phyloP scores from a whole-genome alignment of 2,888 invertebrate species.

The Caenorhabditis macrosperma region DNA sequence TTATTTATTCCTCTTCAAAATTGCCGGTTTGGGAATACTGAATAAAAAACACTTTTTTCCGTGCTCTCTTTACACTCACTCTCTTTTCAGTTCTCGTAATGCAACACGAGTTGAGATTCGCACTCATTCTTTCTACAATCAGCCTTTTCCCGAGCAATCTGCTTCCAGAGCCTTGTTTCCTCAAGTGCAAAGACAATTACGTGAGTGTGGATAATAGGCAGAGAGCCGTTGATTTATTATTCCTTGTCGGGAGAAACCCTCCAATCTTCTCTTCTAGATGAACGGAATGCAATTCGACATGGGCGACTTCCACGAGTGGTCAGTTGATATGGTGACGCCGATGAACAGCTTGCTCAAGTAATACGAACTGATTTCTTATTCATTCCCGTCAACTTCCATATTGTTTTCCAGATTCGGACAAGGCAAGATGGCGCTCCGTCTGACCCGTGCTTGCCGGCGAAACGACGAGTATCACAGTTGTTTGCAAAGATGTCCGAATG shows the following conservation, averaged over 20 bases:
- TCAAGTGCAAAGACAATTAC: slow-evolving; percentile 76
- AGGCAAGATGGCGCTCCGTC: slow-evolving; percentile 46
- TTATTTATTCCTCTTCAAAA: slow-evolving; percentile 11
- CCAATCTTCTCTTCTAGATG: slow-evolving; percentile 64
- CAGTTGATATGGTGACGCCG: slow-evolving; percentile 73
- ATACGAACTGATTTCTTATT: slow-evolving; percentile 2
- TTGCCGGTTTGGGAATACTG: slow-evolving; percentile 4
- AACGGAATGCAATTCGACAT: slow-evolving; percentile 73
- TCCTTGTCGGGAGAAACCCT: background rate
- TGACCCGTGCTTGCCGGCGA: slow-evolving; percentile 62
- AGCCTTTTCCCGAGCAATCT: slow-evolving; percentile 14
- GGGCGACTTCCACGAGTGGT: slow-evolving; percentile 70
- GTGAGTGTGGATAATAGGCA: slow-evolving; percentile 57
- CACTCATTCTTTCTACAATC: slow-evolving; percentile 23
- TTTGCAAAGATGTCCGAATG: slow-evolving; percentile 65
- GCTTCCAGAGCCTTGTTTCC: slow-evolving; percentile 69
- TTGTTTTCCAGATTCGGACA: slow-evolving; percentile 45
- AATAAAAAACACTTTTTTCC: slow-evolving; percentile 1
- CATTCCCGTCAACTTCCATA: slow-evolving; percentile 5
- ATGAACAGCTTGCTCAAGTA: slow-evolving; percentile 69
- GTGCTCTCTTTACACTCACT: background rate
- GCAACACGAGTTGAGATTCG: slow-evolving; percentile 8
- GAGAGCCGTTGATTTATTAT: background rate
- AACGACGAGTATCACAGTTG: slow-evolving; percentile 69
- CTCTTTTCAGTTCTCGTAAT: slow-evolving; percentile 11